Conservation (phyloP, 2,113 vertebrate genomes). For the Silurus asotus region DNA sequence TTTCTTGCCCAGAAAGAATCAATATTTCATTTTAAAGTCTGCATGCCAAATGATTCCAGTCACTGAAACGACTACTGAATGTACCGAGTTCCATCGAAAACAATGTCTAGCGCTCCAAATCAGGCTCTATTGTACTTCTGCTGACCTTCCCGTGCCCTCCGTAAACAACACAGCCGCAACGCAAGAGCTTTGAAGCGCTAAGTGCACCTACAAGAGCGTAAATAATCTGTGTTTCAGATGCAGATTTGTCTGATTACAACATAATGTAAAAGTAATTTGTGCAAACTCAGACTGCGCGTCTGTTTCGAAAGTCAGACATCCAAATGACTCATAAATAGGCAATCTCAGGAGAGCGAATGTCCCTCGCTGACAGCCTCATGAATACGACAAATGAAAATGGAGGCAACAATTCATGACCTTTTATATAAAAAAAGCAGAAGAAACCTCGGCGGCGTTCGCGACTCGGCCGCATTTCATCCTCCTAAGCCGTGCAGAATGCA, state of each 20-base stretch:
- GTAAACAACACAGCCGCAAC: neutral
- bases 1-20: neutral
- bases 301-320: slow-evolving; percentile 47
- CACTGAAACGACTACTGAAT: neutral
- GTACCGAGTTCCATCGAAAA: neutral
- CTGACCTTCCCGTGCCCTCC: slow-evolving; percentile 21
- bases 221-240: slow-evolving; percentile 41
- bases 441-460: slow-evolving; percentile 7
- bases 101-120: neutral
- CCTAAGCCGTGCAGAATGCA: slow-evolving; percentile 30
- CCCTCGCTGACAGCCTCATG: slow-evolving; percentile 46
- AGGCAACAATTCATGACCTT: slow-evolving; percentile 52
- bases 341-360: slow-evolving; percentile 49
- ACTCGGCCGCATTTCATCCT: slow-evolving; percentile 20
- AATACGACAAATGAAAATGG: slow-evolving; percentile 49
- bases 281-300: slow-evolving; percentile 49
- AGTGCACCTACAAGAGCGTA: slow-evolving; percentile 20
- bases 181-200: neutral
- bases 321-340: slow-evolving; percentile 53
- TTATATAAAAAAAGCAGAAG: slow-evolving; percentile 25
- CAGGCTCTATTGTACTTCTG: neutral
- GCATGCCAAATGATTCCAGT: neutral
- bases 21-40: neutral
- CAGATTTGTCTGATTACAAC: slow-evolving; percentile 39
- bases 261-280: slow-evolving; percentile 40